Percentiles rank a stretch among this genome's conserved stretches.
phyloP scores from a whole-genome alignment of 2,113 vertebrate species.

The Microtus montanus region DNA sequence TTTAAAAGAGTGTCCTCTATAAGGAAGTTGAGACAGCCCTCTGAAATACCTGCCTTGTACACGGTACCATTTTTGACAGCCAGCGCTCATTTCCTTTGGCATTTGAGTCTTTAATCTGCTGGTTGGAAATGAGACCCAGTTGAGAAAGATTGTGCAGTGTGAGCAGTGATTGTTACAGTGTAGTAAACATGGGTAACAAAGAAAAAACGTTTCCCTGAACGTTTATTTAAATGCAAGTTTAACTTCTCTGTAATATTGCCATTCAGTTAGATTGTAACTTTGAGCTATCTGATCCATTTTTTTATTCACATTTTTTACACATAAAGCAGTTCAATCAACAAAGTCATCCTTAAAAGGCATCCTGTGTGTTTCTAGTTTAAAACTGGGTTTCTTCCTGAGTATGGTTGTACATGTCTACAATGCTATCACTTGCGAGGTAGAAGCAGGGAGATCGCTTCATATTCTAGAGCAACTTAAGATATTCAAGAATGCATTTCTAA shows the following conservation, averaged over 20 bases:
- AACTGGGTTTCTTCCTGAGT: neutral
- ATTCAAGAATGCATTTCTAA: neutral
- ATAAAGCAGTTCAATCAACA: constrained; percentile 3
- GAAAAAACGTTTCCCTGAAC: neutral
- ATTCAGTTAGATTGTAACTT: constrained; percentile 1
- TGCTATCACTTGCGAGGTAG: neutral
- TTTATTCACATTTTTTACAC: neutral
- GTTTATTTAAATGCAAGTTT: constrained; percentile 22
- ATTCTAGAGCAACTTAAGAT: neutral
- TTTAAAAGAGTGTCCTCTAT: neutral
- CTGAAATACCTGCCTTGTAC: neutral
- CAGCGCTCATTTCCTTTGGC: neutral
- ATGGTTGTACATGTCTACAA: no score
- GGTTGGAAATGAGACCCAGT: neutral
- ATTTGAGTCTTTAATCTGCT: constrained; percentile 35
- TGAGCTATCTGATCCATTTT: neutral
- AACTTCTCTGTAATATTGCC: constrained; percentile 16
- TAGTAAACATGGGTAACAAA: neutral
- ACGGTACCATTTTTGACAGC: neutral
- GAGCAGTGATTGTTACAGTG: neutral
- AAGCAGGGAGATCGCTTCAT: neutral
- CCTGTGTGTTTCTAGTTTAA: constrained; percentile 40
- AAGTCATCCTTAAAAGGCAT: neutral
- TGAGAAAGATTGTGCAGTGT: neutral
- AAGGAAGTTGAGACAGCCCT: neutral